Evolutionary conservation across 2,888 invertebrate species (phyloP).

Genomic region (Heliconius charithonia): DNA sequence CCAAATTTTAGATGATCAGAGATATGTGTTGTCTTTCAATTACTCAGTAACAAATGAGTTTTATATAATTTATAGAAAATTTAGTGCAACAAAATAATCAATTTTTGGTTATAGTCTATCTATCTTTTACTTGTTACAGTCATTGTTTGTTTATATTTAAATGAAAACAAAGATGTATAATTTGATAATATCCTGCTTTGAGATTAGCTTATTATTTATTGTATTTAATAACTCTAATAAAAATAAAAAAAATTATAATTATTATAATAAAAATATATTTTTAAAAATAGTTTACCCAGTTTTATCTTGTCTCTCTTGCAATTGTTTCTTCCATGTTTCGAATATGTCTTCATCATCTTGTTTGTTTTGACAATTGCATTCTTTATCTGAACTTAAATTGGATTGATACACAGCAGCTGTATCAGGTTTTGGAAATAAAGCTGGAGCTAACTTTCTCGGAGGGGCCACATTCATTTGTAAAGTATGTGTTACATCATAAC

Average conservation of each 20-base stretch:
- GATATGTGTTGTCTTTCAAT: too few species aligned
- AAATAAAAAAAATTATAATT: not conserved
- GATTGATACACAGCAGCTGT: conserved; percentile 75
- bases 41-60: too few species aligned
- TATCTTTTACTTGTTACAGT: too few species aligned
- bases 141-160: too few species aligned
- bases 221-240: not conserved
- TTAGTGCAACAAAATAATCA: too few species aligned
- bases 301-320: conserved; percentile 69
- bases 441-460: conserved; percentile 87
- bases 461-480: conserved; percentile 96
- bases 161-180: too few species aligned
- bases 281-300: conserved; percentile 59
- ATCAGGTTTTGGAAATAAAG: conserved; percentile 75
- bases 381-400: conserved; percentile 57
- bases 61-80: too few species aligned
- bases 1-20: too few species aligned
- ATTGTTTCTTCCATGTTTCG: conserved; percentile 82
- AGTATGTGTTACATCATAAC: conserved; percentile 96
- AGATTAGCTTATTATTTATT: too few species aligned
- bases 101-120: too few species aligned
- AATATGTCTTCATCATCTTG: conserved; percentile 82
- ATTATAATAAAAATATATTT: not conserved
- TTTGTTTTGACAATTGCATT: conserved; percentile 64
- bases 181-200: not conserved